A percentile compares a stretch with the other conserved stretches of the same genome.
Conservation (phyloP, 2,888 invertebrate genomes). For the Trissolcus japonicus region DNA sequence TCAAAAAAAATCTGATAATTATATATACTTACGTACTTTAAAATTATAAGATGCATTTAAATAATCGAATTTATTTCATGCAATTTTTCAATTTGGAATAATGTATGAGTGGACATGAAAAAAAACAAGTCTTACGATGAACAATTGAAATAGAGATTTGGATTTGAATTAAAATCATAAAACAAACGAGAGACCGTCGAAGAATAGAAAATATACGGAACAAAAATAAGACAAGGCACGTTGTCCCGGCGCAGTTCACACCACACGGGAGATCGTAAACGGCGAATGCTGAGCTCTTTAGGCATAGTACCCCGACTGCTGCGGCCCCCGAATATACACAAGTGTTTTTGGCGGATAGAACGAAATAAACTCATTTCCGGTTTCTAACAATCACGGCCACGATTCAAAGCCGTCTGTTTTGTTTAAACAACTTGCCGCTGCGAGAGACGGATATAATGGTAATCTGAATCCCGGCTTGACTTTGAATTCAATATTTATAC, state of each 20-base stretch:
- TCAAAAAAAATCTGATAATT: too few species aligned
- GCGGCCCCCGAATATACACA: conserved; percentile 30
- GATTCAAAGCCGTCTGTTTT: conserved; percentile 40
- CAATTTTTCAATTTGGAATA: too few species aligned
- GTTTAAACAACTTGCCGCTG: conserved; percentile 50
- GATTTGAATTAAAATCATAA: conserved; percentile 9
- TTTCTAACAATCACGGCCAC: conserved; percentile 40
- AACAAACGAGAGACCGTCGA: conserved; percentile 25
- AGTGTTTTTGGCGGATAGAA: conserved; percentile 43
- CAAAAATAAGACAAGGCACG: conserved; percentile 38
- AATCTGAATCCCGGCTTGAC: conserved; percentile 20
- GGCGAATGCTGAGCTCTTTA: conserved; percentile 47
- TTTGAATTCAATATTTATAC: conserved; percentile 17
- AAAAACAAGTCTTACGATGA: too few species aligned
- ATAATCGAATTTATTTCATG: too few species aligned
- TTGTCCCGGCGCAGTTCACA: conserved; percentile 50
- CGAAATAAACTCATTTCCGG: conserved; percentile 49
- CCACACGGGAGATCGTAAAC: conserved; percentile 51
- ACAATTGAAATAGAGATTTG: too few species aligned
- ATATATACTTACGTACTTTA: too few species aligned
- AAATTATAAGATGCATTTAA: too few species aligned
- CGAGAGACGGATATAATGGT: conserved; percentile 40
- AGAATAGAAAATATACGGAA: conserved; percentile 21
- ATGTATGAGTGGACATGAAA: too few species aligned
- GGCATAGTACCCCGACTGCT: conserved; percentile 29